These are phyloP conservation scores for Leptinotarsa peninsularis DNA, from an alignment of 2,888 invertebrate genomes.

Conservation along the genomic window DNA sequence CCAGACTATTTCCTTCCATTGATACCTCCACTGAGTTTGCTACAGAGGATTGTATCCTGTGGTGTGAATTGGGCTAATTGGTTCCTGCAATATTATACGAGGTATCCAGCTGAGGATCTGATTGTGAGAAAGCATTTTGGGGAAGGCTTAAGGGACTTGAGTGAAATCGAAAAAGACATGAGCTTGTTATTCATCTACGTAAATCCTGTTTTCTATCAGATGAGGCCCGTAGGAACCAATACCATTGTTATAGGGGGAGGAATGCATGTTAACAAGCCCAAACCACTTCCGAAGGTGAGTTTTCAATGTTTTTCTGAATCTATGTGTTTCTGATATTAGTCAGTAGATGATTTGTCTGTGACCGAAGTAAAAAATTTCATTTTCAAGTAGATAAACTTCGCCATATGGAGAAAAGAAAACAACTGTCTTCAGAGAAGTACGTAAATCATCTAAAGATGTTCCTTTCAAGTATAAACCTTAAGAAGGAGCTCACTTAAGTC, in stretches of 20 bases:
- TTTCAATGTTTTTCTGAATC: neutral
- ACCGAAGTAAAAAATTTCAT: too few species aligned
- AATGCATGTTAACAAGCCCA: conserved; percentile 48
- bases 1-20: conserved; percentile 52
- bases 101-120: conserved; percentile 16
- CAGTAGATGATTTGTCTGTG: too few species aligned
- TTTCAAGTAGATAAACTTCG: too few species aligned
- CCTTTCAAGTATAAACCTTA: too few species aligned
- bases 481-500: too few species aligned
- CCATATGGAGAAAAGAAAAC: too few species aligned
- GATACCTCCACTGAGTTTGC: conserved; percentile 58
- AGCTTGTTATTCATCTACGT: conserved; percentile 49
- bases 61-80: conserved; percentile 20
- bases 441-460: too few species aligned
- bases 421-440: too few species aligned
- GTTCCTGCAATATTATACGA: conserved; percentile 37
- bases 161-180: conserved; percentile 52
- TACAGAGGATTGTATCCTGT: conserved; percentile 52
- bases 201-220: conserved; percentile 51
- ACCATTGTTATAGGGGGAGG: conserved; percentile 53
- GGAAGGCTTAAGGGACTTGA: conserved; percentile 45
- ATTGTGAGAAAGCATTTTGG: conserved; percentile 51
- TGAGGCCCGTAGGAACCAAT: conserved; percentile 51
- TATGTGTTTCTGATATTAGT: too few species aligned
- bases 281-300: conserved; percentile 54